Evolutionary conservation across 2,797 vertebrate genomes (phyloP), one percentile per base, ranked within the genome.

Genomic region (Clarias fuscus): DNA sequence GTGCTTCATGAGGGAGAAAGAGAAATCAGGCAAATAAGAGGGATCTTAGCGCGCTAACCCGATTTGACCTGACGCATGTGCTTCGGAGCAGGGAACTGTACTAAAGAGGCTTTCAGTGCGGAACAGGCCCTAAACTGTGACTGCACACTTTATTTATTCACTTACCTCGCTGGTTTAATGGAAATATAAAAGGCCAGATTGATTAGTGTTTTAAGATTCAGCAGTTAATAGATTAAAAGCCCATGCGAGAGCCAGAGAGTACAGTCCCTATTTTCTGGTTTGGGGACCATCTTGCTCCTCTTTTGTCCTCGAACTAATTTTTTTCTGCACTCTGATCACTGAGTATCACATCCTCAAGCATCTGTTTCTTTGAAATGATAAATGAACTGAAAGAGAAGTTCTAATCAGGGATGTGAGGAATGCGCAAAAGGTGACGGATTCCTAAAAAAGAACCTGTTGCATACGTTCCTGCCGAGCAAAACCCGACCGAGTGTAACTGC

Each of bases 201-300:
- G 94, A 95, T 95, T 94, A 94, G 93, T 93, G 93, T 93, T 68
- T 95, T 95, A 94, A 93, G 92, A 92, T 93, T 94, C 91, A 91
- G 93, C 90, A 91, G 92, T 94, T 95, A 94, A 94, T 94, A 95
- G 94, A 96, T 95, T 95, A 95, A 94, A 95, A 96, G 94, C 91
- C 92, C 89, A 85, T 78, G 75, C 91, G 89, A 91, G 88, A 92
- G 89, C 64, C 67, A 75, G 64, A 68, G 61, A 88, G 83, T 64
- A 90, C 77, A 77, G 81, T 27, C 71, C 22, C 61, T 58, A 84
- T 85, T 86, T 84, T 75, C 84, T 62, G 53, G n/a, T 53, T 33
- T 30, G 77, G 13, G 24, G 4, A 53, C 24, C 11, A 10, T 22
- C 59, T 72, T 1, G 17, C 2, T 43, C 67, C 10, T 85, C 65